Percentiles rank a stretch among this genome's conserved stretches.
phyloP scores from a whole-genome alignment of 2,113 vertebrate species.

The Rattus rattus region DNA sequence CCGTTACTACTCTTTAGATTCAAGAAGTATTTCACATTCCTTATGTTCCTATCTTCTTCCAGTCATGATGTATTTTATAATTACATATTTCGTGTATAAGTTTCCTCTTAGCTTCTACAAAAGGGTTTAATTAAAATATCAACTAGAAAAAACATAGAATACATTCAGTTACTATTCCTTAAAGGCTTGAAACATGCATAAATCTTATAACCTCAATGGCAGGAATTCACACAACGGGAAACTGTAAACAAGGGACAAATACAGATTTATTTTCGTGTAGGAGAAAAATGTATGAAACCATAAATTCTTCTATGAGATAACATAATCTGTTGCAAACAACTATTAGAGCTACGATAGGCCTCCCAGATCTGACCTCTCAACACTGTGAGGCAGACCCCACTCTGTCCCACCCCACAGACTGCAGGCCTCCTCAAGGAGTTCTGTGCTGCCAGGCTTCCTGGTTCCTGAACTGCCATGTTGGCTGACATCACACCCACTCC shows the following conservation, averaged over 20 bases:
- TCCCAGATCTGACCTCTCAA: not conserved
- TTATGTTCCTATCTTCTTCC: not conserved
- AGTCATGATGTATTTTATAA: not conserved
- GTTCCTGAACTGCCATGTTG: not conserved
- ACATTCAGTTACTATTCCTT: not conserved
- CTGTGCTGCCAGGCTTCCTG: not conserved
- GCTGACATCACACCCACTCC: not conserved
- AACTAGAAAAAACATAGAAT: slow-evolving; percentile 24
- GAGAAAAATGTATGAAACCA: not conserved
- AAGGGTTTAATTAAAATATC: slow-evolving; percentile 35
- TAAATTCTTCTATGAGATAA: not conserved
- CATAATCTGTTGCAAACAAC: not conserved
- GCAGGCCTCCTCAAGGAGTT: not conserved
- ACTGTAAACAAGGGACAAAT: not conserved
- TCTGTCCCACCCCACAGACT: not conserved
- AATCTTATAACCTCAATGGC: fast-evolving
- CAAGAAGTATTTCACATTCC: not conserved
- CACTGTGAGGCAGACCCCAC: not conserved
- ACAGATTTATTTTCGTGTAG: not conserved
- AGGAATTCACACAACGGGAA: not conserved
- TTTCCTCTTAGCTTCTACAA: not conserved
- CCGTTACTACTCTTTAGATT: not conserved
- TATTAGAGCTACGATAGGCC: not conserved
- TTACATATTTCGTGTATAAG: not conserved
- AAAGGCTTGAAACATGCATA: not conserved